Conservation (phyloP, 2,113 vertebrate genomes). For the Neodontobutis hainanensis region DNA sequence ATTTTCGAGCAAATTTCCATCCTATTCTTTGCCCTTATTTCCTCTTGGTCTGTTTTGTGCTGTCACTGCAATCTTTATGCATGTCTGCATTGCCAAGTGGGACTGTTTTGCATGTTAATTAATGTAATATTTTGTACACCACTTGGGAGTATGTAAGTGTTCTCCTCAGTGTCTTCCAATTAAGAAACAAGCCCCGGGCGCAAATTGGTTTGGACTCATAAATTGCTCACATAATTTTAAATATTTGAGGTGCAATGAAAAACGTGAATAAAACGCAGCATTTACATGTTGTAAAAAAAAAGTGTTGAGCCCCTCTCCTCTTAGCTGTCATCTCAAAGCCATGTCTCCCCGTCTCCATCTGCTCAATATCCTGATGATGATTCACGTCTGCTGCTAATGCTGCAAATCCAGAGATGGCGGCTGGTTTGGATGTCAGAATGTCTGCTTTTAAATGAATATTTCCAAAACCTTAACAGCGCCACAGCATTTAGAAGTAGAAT, state of each 20-base stretch:
- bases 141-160: conserved; percentile 72
- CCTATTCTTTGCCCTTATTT: conserved; percentile 80
- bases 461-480: conserved; percentile 29
- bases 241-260: conserved; percentile 51
- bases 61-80: conserved; percentile 68
- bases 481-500: conserved; percentile 21
- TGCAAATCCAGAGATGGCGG: conserved; percentile 63
- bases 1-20: conserved; percentile 88
- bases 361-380: conserved; percentile 58
- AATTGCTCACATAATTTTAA: conserved; percentile 56
- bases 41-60: conserved; percentile 74
- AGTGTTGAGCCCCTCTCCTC: conserved; percentile 19
- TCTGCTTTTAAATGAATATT: conserved; percentile 49
- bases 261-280: conserved; percentile 63
- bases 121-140: conserved; percentile 78
- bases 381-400: conserved; percentile 67
- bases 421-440: conserved; percentile 47
- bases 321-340: conserved; percentile 49
- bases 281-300: conserved; percentile 11
- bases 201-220: conserved; percentile 70
- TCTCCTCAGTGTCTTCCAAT: conserved; percentile 76
- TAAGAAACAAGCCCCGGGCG: conserved; percentile 67
- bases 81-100: conserved; percentile 34
- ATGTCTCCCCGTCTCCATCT: conserved; percentile 51
- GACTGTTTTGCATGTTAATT: conserved; percentile 79